Conservation (phyloP, 2,113 vertebrate genomes). For the Eurypyga helias region DNA sequence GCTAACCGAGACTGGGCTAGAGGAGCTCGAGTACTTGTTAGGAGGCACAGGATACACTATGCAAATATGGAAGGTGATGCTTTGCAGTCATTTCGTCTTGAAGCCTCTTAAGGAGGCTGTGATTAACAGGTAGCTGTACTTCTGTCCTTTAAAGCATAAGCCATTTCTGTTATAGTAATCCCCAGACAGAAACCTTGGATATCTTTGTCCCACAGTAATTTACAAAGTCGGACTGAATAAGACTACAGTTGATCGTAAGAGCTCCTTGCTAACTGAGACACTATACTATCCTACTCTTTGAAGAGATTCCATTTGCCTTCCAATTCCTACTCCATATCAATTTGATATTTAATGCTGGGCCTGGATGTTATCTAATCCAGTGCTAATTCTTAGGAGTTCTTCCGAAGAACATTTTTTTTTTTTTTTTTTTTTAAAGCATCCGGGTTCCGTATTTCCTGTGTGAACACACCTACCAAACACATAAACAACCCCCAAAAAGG, state of each 20-base stretch:
- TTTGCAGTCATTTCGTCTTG: not conserved
- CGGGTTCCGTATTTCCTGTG: not conserved
- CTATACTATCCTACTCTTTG: not conserved
- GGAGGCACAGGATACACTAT: rapidly evolving
- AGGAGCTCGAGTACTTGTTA: not conserved
- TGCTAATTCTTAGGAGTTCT: not conserved
- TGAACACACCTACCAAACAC: not conserved
- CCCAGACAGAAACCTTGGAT: not conserved
- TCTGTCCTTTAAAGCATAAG: not conserved
- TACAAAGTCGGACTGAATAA: not conserved
- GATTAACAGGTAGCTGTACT: not conserved
- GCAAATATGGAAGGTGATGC: not conserved
- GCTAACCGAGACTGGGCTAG: not conserved
- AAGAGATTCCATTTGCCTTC: not conserved
- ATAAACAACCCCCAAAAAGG: not conserved
- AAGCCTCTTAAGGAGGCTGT: not conserved
- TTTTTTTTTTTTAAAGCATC: not conserved
- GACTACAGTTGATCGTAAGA: not conserved
- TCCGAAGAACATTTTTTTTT: not conserved
- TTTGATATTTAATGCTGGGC: not conserved
- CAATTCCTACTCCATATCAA: not conserved
- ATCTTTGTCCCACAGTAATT: not conserved
- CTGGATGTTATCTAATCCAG: not conserved
- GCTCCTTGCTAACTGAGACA: not conserved
- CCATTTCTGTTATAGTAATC: not conserved